phyloP scores from a whole-genome alignment of 2,888 invertebrate species.

The Ferdinandea cuprea region DNA sequence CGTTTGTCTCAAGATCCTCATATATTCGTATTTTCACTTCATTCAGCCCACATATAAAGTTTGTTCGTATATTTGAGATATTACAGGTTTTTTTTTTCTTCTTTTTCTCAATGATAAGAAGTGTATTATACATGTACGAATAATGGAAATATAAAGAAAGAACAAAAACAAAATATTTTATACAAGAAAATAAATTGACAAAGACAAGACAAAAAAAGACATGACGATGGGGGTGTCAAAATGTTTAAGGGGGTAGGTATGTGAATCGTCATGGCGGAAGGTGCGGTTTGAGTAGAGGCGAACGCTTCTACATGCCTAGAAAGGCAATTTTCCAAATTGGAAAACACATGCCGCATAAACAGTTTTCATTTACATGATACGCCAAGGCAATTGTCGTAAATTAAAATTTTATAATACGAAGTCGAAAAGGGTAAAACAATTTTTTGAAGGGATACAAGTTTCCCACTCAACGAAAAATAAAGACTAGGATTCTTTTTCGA shows the following conservation, averaged over 20 bases:
- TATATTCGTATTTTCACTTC: conserved; percentile 18
- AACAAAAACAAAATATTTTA: conserved; percentile 20
- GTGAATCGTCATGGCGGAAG: neutral
- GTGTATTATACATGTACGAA: conserved; percentile 27
- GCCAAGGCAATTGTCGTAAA: conserved; percentile 67
- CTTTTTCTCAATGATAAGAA: conserved; percentile 33
- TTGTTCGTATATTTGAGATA: conserved; percentile 15
- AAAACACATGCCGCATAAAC: conserved; percentile 70
- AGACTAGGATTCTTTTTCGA: conserved; percentile 22
- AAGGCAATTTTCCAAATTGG: conserved; percentile 68
- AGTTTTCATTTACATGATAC: conserved; percentile 71
- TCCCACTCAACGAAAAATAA: neutral
- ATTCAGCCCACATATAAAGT: conserved; percentile 41
- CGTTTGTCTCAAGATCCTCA: conserved; percentile 12
- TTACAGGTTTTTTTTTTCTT: conserved; percentile 14
- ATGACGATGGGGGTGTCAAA: conserved; percentile 2
- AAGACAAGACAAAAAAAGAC: conserved; percentile 48
- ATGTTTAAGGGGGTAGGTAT: neutral
- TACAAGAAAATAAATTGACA: conserved; percentile 60
- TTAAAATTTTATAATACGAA: conserved; percentile 55
- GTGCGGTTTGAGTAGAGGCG: conserved; percentile 8
- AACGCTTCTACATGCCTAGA: conserved; percentile 50
- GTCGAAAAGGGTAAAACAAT: conserved; percentile 63
- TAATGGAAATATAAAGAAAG: conserved; percentile 43
- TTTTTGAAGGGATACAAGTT: conserved; percentile 51